Percentiles rank a stretch among this genome's conserved stretches.
These are phyloP conservation scores for Uromys caudimaculatus DNA, from an alignment of 2,797 vertebrate genomes.

Conservation along the genomic window DNA sequence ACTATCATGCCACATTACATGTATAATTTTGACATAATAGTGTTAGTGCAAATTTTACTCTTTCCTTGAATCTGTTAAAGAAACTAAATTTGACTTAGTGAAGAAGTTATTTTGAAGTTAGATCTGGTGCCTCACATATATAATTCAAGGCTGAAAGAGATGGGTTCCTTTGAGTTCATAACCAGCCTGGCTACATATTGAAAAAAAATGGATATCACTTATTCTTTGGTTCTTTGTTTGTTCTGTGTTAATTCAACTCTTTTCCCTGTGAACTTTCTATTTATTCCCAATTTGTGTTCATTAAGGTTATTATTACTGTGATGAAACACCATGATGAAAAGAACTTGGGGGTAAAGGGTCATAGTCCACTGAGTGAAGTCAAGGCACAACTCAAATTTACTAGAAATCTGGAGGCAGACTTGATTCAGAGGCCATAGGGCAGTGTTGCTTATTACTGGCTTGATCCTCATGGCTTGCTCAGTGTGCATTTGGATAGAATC, in stretches of 20 bases:
- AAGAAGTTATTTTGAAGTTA: background rate
- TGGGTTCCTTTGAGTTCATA: background rate
- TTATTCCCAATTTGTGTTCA: background rate
- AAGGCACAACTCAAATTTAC: background rate
- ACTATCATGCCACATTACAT: background rate
- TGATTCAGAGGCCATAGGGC: background rate
- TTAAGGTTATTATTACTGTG: background rate
- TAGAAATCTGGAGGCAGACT: too few species aligned
- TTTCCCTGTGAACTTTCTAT: background rate
- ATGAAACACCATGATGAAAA: background rate
- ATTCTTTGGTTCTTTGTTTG: background rate
- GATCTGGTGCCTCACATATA: background rate
- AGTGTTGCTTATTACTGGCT: background rate
- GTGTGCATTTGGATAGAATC: background rate
- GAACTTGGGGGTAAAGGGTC: background rate
- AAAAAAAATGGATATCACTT: background rate
- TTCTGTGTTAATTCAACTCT: background rate
- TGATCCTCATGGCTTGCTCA: background rate
- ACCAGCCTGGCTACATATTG: background rate
- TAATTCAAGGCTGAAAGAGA: background rate
- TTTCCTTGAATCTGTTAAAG: background rate
- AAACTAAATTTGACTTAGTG: background rate
- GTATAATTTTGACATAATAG: background rate
- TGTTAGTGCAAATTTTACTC: background rate
- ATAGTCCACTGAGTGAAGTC: background rate